Base-by-base conservation (phyloP, 2,113 vertebrate species). In the Melanocharis versteri region DNA sequence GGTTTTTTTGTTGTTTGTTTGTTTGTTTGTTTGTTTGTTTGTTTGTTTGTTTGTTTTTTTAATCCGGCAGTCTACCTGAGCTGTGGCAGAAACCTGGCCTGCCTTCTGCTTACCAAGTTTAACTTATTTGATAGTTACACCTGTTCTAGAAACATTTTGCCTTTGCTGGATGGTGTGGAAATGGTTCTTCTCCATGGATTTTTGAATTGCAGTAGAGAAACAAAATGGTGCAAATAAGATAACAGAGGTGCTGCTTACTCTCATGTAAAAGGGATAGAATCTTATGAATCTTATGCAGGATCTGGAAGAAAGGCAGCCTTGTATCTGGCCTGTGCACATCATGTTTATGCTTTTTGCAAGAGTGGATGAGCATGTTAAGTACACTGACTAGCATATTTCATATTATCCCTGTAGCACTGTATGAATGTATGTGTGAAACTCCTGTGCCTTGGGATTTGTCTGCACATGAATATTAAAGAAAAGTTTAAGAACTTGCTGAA, bases 231-330 rank as follows among this genome's bases (percentile, higher is more conserved):
- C n/a, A 31, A 57, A 27, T 65, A 45, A 64, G 56, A 10, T 28
- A 66, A 33, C 26, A 39, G 39, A 68, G 19, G 6, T 76, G 31
- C 39, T 0, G 0, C 31, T 79, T 47, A 7, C 4, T 39, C 6
- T 57, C 18, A 0, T 0, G 0, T 33, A 44, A 35, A 82, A 73
- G 11, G 30, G 35, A 19, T 15, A 31, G 15, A 61, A 66, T 42
- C 35, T 48, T 77, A 37, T 3, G 10, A 68, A 33, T 78, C 47
- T 54, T 54, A 16, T n/a, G 11, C 44, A 56, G 31, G 20, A 31
- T 75, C 48, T 93, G 48, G 61, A 62, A 56, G 70, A 87, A 89
- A 35, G 44, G 48, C 42, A 51, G 60, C 35, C 47, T 89, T 3
- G 0, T 75, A 35, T n/a, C 26, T 62, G 61, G 35, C 15, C 44